phyloP scores from a whole-genome alignment of 2,113 vertebrate species.

The Antennarius striatus region DNA sequence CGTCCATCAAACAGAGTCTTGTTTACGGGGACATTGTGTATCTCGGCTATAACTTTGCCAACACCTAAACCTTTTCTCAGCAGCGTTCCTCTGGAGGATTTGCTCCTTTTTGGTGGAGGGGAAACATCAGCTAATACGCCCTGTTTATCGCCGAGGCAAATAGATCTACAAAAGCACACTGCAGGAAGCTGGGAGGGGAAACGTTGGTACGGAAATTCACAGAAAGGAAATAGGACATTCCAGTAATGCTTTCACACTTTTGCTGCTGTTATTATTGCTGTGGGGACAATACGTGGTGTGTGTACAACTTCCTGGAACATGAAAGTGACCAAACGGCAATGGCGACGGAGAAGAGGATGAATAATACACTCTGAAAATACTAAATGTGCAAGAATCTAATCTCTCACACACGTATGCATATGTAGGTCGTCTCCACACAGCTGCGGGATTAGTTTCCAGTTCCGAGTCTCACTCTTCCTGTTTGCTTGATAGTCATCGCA shows the following conservation, averaged over 20 bases:
- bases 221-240: conserved; percentile 75
- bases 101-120: conserved; percentile 54
- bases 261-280: conserved; percentile 65
- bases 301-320: conserved; percentile 71
- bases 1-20: conserved; percentile 34
- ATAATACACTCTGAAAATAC: conserved; percentile 39
- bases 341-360: neutral
- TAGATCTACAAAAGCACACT: conserved; percentile 62
- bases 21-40: conserved; percentile 30
- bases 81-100: conserved; percentile 30
- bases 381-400: conserved; percentile 49
- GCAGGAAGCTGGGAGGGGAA: conserved; percentile 64
- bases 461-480: conserved; percentile 76
- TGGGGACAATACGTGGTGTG: conserved; percentile 58
- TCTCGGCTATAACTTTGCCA: conserved; percentile 35
- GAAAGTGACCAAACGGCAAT: conserved; percentile 53
- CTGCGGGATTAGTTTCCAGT: conserved; percentile 79
- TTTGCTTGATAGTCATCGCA: conserved; percentile 78
- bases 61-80: conserved; percentile 28
- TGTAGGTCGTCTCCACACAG: conserved; percentile 58
- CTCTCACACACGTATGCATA: conserved; percentile 1
- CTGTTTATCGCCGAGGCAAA: conserved; percentile 65
- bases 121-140: conserved; percentile 61
- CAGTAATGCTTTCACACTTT: conserved; percentile 71
- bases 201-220: conserved; percentile 63